Percentiles rank a stretch among this genome's conserved stretches.
Evolutionary conservation across 92 coral and sea anemone species (phyloP).

Genomic region (Paragorgia papillata): DNA sequence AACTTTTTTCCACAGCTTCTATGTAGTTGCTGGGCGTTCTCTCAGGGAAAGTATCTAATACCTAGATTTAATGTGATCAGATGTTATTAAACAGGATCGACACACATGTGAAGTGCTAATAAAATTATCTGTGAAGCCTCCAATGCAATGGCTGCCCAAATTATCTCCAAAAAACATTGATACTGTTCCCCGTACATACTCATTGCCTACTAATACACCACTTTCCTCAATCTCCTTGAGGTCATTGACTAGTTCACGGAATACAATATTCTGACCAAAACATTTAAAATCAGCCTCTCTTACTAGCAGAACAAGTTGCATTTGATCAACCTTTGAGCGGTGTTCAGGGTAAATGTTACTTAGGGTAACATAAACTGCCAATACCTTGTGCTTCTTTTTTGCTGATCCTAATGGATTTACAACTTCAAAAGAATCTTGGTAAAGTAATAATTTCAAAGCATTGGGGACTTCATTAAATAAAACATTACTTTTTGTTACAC

Average conservation of each 20-base stretch:
- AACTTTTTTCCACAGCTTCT: neutral
- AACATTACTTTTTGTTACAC: neutral
- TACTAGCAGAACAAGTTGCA: conserved; percentile 21
- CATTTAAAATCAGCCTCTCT: conserved; percentile 9
- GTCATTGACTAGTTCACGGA: too few species aligned
- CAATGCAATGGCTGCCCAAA: too few species aligned
- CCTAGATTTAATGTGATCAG: neutral
- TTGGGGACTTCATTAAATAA: conserved; percentile 22
- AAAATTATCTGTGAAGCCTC: conserved; percentile 31
- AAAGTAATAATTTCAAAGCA: conserved; percentile 10
- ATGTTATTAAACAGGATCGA: conserved; percentile 13
- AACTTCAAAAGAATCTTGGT: too few species aligned
- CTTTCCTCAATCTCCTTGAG: neutral
- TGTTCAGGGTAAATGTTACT: conserved; percentile 22
- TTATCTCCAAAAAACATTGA: conserved; percentile 30
- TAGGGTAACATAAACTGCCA: too few species aligned
- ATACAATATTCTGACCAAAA: conserved; percentile 26
- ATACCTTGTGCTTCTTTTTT: too few species aligned
- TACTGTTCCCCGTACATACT: conserved; percentile 18
- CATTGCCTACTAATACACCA: conserved; percentile 19
- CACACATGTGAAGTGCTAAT: conserved; percentile 4
- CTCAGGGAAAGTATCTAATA: neutral
- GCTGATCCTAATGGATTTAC: too few species aligned
- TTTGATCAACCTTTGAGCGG: conserved; percentile 18
- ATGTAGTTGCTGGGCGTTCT: conserved; percentile 21